Base-by-base conservation (phyloP, 2,888 invertebrate species). In the Thera obeliscata region DNA sequence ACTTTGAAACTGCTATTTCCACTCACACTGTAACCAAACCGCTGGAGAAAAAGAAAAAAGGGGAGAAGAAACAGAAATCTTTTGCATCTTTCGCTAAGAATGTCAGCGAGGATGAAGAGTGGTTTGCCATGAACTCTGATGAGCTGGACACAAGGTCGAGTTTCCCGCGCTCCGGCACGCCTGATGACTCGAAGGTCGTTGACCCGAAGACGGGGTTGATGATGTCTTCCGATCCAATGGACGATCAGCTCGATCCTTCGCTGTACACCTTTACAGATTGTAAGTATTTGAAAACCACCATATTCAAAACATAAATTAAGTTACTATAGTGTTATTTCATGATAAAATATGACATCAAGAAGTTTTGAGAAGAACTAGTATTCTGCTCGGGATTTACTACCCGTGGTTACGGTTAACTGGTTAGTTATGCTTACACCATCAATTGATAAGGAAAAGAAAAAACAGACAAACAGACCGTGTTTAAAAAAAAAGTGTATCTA, bases 141-240 rank as follows among this genome's bases (percentile, higher is more conserved):
- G 92, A 92, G 56, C 69, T 89, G 35, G 93, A 93, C 3, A 91
- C 92, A 0, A 80, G 87, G 76, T 92, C 91, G 2, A 92, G 91
- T 74, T 91, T 84, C 77, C 91, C 91, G 0, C 79, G 89, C 6
- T 92, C 92, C 0, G 88, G 85, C 0, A 88, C 90, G 0, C 93
- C 93, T 0, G 92, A 68, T 36, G 69, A 92, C 56, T 89, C 88
- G 1, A 91, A 90, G 76, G 75, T 70, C 5, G 73, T 78, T 75
- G 90, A 91, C 8, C 70, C 64, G 38, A 86, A 83, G 72, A 48
- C 73, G 9, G 72, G 72, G 1, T 73, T 77, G 0, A 70, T 77
- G 0, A 76, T 83, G 12, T 85, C 87, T 0, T 85, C 87, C 0
- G 90, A 89, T 73, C 85, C 86, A 0, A 87, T 83, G 59, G 90